Conservation (phyloP, 1,140 invertebrate genomes). For the Philaenus spumarius region DNA sequence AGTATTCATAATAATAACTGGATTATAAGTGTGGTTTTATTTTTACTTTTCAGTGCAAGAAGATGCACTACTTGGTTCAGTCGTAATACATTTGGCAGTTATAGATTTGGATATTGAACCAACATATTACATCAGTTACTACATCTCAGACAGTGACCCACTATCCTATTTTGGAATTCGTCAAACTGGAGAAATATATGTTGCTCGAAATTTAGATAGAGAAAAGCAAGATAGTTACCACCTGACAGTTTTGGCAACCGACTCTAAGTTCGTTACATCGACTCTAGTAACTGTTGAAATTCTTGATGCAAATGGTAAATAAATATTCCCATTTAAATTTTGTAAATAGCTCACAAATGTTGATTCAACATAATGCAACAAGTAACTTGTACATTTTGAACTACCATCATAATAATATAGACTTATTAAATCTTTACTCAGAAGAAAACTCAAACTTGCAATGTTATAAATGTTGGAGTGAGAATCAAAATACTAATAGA, state of each 20-base stretch:
- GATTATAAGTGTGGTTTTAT: too few relatives aligned
- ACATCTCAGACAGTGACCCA: conserved; percentile 66
- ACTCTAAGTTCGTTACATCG: conserved; percentile 72
- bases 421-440: too few relatives aligned
- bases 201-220: conserved; percentile 68
- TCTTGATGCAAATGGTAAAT: conserved; percentile 77
- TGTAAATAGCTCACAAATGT: too few relatives aligned
- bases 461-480: too few relatives aligned
- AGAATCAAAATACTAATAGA: too few relatives aligned
- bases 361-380: too few relatives aligned
- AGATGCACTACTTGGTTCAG: conserved; percentile 70
- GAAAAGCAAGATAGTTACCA: conserved; percentile 61
- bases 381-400: too few relatives aligned
- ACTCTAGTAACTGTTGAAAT: conserved; percentile 63
- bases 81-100: conserved; percentile 59
- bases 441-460: too few relatives aligned
- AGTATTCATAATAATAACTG: too few relatives aligned
- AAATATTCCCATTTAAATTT: too few relatives aligned
- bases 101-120: conserved; percentile 59
- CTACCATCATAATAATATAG: too few relatives aligned
- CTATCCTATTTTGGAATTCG: conserved; percentile 65
- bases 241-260: conserved; percentile 68
- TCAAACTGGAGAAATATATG: conserved; percentile 65
- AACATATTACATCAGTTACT: conserved; percentile 53
- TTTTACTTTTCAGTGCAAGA: conserved; percentile 56